Evolutionary conservation across 2,113 vertebrate species (phyloP).

Genomic region (Dromiciops gliroides): DNA sequence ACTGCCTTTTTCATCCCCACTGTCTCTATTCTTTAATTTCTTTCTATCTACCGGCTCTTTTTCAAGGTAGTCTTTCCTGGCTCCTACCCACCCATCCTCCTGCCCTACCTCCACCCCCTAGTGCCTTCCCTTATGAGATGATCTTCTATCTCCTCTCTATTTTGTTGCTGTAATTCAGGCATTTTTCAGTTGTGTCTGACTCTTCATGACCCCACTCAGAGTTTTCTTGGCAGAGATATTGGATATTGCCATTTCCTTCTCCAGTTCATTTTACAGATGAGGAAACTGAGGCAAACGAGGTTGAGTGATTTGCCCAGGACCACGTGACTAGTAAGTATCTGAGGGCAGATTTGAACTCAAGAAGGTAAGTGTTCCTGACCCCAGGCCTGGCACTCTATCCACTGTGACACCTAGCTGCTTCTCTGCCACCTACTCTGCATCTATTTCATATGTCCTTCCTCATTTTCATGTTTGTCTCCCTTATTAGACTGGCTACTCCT

Average conservation of each 20-base stretch:
- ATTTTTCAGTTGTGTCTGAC: not conserved
- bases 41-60: not conserved
- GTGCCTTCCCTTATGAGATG: not conserved
- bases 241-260: not conserved
- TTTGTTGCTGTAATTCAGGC: not conserved
- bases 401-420: not conserved
- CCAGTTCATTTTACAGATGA: not conserved
- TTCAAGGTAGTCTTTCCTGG: not conserved
- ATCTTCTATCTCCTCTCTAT: not conserved
- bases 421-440: not conserved
- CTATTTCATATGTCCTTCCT: not conserved
- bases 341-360: not conserved
- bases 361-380: not conserved
- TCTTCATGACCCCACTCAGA: not conserved
- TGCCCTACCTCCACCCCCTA: not conserved
- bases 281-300: not conserved
- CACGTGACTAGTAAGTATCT: not conserved
- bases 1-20: not conserved
- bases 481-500: not conserved
- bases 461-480: not conserved
- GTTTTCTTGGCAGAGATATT: not conserved
- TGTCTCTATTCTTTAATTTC: not conserved
- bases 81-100: not conserved
- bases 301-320: not conserved
- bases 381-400: not conserved